These are phyloP conservation scores for Drosophila ohnishii DNA, from an alignment of 1,140 invertebrate genomes.

Conservation along the genomic window DNA sequence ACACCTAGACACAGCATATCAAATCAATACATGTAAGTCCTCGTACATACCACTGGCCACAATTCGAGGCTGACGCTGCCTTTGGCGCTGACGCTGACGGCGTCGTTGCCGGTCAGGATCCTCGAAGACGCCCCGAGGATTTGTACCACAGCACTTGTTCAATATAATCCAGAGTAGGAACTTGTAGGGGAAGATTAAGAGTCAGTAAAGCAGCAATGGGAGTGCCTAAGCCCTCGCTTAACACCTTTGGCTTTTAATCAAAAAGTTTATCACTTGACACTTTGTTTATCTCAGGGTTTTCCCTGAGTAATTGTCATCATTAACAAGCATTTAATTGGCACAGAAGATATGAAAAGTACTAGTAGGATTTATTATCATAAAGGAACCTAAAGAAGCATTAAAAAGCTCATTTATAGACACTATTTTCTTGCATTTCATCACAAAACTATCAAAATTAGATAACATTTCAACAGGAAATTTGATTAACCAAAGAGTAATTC, in stretches of 20 bases:
- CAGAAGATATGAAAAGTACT: neutral
- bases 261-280: slow-evolving; percentile 4
- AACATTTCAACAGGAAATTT: neutral
- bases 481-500: neutral
- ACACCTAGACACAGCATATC: slow-evolving; percentile 43
- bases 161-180: slow-evolving; percentile 54
- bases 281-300: neutral
- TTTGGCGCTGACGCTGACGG: slow-evolving; percentile 1
- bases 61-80: slow-evolving; percentile 1
- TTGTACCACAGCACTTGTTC: slow-evolving; percentile 46
- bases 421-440: neutral
- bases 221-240: slow-evolving; percentile 6
- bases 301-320: neutral
- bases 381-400: no score
- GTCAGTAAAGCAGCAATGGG: neutral
- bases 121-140: neutral
- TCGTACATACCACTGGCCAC: slow-evolving; percentile 36
- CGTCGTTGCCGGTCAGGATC: slow-evolving; percentile 2
- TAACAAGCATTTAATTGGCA: neutral
- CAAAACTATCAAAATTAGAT: neutral
- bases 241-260: slow-evolving; percentile 1
- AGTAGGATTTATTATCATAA: neutral
- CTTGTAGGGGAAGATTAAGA: slow-evolving; percentile 20
- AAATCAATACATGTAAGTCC: slow-evolving; percentile 16
- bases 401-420: neutral